Conservation (phyloP, 2,113 vertebrate species). For the Pseudois nayaur region DNA sequence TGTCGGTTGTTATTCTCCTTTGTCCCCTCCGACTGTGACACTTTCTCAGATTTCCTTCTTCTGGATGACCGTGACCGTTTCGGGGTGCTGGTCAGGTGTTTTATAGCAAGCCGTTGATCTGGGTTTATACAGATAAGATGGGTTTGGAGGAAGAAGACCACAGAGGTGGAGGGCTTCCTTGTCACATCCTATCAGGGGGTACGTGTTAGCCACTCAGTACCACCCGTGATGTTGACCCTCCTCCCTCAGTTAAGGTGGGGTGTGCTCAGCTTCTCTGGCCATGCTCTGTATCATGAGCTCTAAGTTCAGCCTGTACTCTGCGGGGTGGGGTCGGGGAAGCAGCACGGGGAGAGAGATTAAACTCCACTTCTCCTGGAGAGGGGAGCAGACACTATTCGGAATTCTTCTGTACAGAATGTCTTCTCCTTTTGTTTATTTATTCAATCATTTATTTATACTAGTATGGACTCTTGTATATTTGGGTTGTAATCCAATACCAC, state of each 20-base stretch:
- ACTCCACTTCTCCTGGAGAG: not conserved
- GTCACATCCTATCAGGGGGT: not conserved
- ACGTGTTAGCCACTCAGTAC: rapidly evolving
- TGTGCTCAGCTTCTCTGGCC: rapidly evolving
- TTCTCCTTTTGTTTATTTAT: not conserved
- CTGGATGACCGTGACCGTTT: not conserved
- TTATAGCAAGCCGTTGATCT: not conserved
- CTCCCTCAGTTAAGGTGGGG: rapidly evolving
- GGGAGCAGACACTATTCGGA: rapidly evolving
- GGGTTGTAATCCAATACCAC: not conserved
- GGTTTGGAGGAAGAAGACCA: not conserved
- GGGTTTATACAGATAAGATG: not conserved
- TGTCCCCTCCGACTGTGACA: rapidly evolving
- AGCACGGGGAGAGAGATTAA: rapidly evolving
- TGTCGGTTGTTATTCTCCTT: not conserved
- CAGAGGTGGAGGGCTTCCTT: not conserved
- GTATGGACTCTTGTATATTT: not conserved
- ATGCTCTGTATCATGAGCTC: rapidly evolving
- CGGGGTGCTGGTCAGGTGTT: no score
- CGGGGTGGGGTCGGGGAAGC: rapidly evolving
- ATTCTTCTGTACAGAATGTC: not conserved
- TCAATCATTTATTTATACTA: not conserved
- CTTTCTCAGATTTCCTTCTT: not conserved
- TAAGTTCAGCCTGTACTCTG: not conserved
- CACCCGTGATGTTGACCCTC: rapidly evolving